These are phyloP conservation scores for Botrylloides violaceus DNA, from an alignment of 23 tunicate genomes.

Conservation along the genomic window DNA sequence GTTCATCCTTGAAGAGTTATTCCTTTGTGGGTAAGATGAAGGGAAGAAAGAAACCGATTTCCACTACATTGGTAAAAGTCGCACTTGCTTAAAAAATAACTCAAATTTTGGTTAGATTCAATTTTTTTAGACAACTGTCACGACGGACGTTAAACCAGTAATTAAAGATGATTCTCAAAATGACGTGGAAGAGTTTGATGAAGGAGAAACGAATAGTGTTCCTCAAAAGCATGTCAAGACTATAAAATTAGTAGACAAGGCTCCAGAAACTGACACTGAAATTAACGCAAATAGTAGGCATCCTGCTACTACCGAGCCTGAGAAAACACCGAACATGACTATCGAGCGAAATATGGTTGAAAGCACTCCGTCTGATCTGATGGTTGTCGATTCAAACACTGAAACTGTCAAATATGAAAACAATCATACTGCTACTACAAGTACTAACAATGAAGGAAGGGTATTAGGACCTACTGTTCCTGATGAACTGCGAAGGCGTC, in stretches of 20 bases:
- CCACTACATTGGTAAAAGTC: background rate
- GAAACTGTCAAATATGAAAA: background rate
- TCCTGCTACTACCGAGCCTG: background rate
- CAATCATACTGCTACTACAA: background rate
- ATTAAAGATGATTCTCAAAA: slow-evolving; percentile 4
- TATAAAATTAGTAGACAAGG: background rate
- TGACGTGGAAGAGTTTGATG: slow-evolving; percentile 31
- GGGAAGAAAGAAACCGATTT: slow-evolving; percentile 43
- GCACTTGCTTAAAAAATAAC: too few species aligned
- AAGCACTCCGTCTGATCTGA: background rate
- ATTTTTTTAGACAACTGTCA: too few species aligned
- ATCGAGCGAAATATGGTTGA: background rate
- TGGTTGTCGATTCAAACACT: too few species aligned
- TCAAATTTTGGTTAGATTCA: too few species aligned
- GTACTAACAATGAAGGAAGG: background rate
- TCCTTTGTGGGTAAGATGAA: slow-evolving; percentile 70
- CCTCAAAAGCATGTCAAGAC: background rate
- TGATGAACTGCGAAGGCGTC: background rate
- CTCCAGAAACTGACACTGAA: background rate
- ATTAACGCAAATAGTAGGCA: background rate
- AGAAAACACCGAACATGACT: background rate
- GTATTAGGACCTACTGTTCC: background rate
- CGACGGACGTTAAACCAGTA: too few species aligned
- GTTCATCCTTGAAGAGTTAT: slow-evolving; percentile 34
- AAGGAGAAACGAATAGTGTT: slow-evolving; percentile 3